Percentiles rank a stretch among this genome's conserved stretches.
Evolutionary conservation across 2,888 invertebrate species (phyloP).

Genomic region (Julus scanicus): DNA sequence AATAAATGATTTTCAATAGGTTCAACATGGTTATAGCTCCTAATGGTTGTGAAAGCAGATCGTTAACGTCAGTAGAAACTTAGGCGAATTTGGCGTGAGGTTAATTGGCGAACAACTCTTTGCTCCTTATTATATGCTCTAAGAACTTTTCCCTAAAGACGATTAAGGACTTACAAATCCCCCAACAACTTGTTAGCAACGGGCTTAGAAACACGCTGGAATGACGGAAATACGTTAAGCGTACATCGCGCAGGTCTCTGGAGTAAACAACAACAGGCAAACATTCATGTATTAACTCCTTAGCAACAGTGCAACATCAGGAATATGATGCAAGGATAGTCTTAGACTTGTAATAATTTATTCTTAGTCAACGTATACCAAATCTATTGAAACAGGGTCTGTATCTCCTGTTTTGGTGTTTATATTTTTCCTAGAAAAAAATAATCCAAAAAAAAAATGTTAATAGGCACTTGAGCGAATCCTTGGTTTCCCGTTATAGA

Average conservation of each 20-base stretch:
- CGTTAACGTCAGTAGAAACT: slow-evolving; percentile 40
- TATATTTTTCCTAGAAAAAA: not conserved
- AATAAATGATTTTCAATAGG: slow-evolving; percentile 45
- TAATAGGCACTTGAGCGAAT: not conserved
- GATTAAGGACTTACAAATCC: slow-evolving; percentile 45
- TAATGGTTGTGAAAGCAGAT: slow-evolving; percentile 44
- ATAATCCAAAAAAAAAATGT: not conserved
- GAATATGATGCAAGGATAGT: not conserved
- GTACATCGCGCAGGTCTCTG: not conserved
- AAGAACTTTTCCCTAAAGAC: slow-evolving; percentile 43
- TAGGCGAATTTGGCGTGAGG: slow-evolving; percentile 43
- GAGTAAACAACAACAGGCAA: not conserved
- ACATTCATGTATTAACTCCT: not conserved
- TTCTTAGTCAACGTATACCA: not conserved
- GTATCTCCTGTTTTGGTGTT: not conserved
- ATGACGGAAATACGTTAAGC: not conserved
- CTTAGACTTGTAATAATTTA: not conserved
- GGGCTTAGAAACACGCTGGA: slow-evolving; percentile 18
- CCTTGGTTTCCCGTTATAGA: not conserved
- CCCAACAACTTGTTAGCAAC: slow-evolving; percentile 47
- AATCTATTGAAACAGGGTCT: not conserved
- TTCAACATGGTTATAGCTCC: slow-evolving; percentile 43
- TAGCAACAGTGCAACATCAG: slow-evolving; percentile 22
- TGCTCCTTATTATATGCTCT: slow-evolving; percentile 43
- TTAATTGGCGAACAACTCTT: slow-evolving; percentile 47